These are phyloP conservation scores for Phalacrocorax pelagicus DNA, from an alignment of 2,113 vertebrate species.

Conservation along the genomic window DNA sequence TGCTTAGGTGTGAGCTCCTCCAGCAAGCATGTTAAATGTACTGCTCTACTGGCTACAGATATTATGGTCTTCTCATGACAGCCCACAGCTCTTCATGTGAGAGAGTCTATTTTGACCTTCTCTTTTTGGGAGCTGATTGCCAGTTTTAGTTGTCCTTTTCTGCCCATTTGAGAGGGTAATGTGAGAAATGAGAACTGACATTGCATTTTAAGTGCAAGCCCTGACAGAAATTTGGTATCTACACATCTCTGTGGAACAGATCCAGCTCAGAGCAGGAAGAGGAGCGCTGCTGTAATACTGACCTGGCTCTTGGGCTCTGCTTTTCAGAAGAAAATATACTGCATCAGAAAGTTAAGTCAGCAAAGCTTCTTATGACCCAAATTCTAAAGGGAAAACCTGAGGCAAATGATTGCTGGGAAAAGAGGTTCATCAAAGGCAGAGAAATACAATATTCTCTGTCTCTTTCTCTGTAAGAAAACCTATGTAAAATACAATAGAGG, in stretches of 20 bases:
- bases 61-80: background rate
- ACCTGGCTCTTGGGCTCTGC: background rate
- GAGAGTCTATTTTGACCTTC: conserved; percentile 50
- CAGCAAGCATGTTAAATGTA: rapidly evolving
- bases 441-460: conserved; percentile 17
- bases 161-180: conserved; percentile 62
- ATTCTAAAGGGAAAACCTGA: conserved; percentile 43
- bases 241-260: conserved; percentile 32
- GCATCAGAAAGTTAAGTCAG: conserved; percentile 30
- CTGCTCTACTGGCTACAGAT: background rate
- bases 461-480: background rate
- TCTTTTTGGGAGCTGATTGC: conserved; percentile 63
- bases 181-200: conserved; percentile 74
- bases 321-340: conserved; percentile 13
- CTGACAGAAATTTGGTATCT: conserved; percentile 56
- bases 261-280: conserved; percentile 40
- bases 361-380: conserved; percentile 35
- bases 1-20: background rate
- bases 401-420: conserved; percentile 32
- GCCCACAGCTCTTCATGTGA: background rate
- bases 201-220: conserved; percentile 64
- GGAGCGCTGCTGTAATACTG: background rate
- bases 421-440: conserved; percentile 15
- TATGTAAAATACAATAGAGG: background rate
- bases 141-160: conserved; percentile 65